Conservation (phyloP, 2,797 vertebrate genomes). For the Tinamus major region DNA sequence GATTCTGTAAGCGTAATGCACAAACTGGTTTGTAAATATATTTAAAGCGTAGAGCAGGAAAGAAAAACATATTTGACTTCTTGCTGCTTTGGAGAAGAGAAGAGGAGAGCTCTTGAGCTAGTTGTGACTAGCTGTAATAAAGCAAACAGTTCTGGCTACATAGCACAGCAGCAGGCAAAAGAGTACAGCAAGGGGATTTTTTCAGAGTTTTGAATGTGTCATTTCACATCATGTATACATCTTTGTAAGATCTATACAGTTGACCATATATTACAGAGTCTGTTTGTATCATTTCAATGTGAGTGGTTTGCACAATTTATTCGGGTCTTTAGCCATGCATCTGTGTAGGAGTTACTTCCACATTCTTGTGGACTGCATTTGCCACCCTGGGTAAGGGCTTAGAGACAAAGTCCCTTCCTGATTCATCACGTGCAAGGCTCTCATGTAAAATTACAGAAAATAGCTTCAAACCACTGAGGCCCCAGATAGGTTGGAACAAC, state of each 20-base stretch:
- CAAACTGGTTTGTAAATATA: neutral
- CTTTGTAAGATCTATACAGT: neutral
- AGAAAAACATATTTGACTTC: neutral
- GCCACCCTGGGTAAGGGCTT: neutral
- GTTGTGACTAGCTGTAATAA: neutral
- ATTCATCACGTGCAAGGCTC: neutral
- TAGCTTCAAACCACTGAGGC: neutral
- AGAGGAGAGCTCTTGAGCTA: neutral
- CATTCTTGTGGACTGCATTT: neutral
- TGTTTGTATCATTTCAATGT: neutral
- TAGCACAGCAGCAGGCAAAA: neutral
- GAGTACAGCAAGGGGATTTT: neutral
- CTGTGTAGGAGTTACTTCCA: neutral
- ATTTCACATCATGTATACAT: rapidly evolving
- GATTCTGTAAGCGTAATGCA: neutral
- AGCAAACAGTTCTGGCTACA: neutral
- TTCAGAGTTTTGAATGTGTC: neutral
- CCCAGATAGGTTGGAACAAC: neutral
- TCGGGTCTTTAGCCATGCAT: neutral
- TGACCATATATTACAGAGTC: neutral
- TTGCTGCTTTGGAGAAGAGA: neutral
- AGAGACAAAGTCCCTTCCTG: neutral
- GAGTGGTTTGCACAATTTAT: neutral
- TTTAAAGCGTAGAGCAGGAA: neutral
- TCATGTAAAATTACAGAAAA: neutral